phyloP scores from a whole-genome alignment of 2,113 vertebrate species.

The Nannospalax galili region DNA sequence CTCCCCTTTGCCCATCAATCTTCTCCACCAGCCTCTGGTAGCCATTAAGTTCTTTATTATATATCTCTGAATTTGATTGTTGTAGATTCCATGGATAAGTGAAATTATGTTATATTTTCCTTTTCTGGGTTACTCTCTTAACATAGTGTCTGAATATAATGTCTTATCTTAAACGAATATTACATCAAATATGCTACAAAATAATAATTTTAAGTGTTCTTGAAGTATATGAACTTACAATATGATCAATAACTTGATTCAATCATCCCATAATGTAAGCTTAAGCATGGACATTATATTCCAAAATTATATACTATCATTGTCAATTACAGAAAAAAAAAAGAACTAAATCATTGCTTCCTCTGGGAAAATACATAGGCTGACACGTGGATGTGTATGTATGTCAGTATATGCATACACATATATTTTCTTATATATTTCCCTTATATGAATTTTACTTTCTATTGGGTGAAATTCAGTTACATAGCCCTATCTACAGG shows the following conservation, averaged over 20 bases:
- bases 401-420: background rate
- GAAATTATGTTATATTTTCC: background rate
- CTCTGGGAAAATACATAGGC: background rate
- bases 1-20: fast-evolving
- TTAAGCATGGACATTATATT: background rate
- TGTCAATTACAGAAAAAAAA: background rate
- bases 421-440: background rate
- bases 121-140: background rate
- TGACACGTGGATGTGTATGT: too few species aligned
- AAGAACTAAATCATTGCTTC: background rate
- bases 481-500: background rate
- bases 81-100: background rate
- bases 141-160: background rate
- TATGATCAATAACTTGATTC: background rate
- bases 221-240: background rate
- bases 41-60: background rate
- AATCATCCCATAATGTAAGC: background rate
- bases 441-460: background rate
- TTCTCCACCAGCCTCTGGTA: background rate
- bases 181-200: background rate
- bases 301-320: background rate
- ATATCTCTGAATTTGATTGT: background rate
- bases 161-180: background rate
- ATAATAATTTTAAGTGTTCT: background rate
- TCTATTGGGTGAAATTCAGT: background rate